Evolutionary conservation across 2,113 vertebrate genomes (phyloP).

Genomic region (Galeopterus variegatus): DNA sequence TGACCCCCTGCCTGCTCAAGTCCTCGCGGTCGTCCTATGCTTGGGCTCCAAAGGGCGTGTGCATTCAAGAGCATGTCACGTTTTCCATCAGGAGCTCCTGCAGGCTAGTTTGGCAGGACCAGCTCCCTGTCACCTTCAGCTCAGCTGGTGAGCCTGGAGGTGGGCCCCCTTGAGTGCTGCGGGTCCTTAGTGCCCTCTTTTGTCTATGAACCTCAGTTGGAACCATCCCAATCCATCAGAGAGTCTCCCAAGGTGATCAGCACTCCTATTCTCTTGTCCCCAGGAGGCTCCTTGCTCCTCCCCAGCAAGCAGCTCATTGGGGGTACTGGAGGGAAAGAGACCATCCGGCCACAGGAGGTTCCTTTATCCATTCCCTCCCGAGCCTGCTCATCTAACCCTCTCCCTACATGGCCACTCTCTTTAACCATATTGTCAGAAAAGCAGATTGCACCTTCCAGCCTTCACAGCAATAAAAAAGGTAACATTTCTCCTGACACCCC

Average conservation of each 20-base stretch:
- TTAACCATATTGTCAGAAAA: accelerated
- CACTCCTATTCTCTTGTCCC: neutral
- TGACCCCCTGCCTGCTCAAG: no score
- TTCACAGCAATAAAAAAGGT: accelerated
- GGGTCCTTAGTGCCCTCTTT: no score
- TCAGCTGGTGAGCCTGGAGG: neutral
- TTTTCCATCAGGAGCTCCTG: no score
- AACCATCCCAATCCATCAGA: neutral
- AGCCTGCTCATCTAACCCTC: neutral
- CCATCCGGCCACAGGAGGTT: neutral
- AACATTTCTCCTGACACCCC: neutral
- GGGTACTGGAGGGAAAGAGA: neutral
- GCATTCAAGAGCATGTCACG: no score
- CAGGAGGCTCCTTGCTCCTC: neutral
- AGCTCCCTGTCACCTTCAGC: no score
- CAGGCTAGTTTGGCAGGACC: no score
- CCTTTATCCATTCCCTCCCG: accelerated
- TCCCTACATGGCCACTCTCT: accelerated
- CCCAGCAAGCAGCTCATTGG: neutral
- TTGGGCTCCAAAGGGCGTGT: no score
- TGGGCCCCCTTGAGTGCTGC: neutral
- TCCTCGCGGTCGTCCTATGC: no score
- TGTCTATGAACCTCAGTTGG: neutral
- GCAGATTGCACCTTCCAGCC: neutral
- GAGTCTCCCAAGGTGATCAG: neutral